Conservation (phyloP, 37 sponge, comb jelly and placozoan species). For the Halisarca cf. caerulea region DNA sequence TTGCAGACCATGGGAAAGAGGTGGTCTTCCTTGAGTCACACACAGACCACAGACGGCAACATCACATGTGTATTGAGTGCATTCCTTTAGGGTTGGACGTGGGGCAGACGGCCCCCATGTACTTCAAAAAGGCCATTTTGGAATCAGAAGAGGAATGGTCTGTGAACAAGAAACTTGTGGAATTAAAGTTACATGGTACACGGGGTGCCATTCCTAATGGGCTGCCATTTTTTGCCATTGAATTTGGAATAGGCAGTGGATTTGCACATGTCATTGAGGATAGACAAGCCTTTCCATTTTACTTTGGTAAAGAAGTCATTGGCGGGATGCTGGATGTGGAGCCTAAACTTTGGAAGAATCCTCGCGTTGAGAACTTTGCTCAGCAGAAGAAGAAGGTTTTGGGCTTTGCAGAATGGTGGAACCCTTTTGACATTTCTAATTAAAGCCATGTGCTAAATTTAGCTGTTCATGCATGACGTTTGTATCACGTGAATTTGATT, state of each 20-base stretch:
- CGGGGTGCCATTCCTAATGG: constrained; percentile 76
- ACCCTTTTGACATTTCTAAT: constrained; percentile 82
- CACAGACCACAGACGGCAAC: constrained; percentile 20
- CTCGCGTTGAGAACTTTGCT: constrained; percentile 59
- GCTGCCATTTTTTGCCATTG: constrained; percentile 87
- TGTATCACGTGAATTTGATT: too few relatives aligned
- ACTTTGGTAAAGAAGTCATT: constrained; percentile 91
- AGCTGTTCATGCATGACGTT: too few relatives aligned
- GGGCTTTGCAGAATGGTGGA: constrained; percentile 76
- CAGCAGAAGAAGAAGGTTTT: constrained; percentile 63
- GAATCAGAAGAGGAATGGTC: constrained; percentile 94
- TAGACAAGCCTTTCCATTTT: constrained; percentile 66
- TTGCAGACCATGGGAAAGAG: constrained; percentile 62
- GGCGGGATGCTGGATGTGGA: constrained; percentile 90
- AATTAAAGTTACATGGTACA: constrained; percentile 75
- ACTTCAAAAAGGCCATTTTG: constrained; percentile 95
- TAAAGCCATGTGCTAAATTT: neutral
- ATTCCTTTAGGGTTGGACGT: constrained; percentile 83
- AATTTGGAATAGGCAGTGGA: constrained; percentile 89
- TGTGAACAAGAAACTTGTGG: constrained; percentile 89
- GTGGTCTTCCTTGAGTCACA: constrained; percentile 82
- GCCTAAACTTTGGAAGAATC: constrained; percentile 85
- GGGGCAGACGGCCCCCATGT: constrained; percentile 82
- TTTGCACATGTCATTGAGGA: constrained; percentile 95
- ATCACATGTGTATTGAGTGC: constrained; percentile 89